Evolutionary conservation across 2,113 vertebrate genomes (phyloP).

Genomic region (Corynorhinus townsendii): DNA sequence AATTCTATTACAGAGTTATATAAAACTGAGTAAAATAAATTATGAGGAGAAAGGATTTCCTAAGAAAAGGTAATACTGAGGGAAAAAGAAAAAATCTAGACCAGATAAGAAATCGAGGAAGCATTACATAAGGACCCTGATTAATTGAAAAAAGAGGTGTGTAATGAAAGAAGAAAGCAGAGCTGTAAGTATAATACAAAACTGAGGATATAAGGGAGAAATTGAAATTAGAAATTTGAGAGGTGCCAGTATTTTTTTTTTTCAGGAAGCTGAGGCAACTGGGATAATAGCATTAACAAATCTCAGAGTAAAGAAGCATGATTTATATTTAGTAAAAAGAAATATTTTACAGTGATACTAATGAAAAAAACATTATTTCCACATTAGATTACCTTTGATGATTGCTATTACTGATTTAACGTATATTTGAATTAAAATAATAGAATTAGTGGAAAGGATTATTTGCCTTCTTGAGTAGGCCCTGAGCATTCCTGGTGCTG

Average conservation of each 20-base stretch:
- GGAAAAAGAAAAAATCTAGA: not conserved
- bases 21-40: not conserved
- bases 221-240: not conserved
- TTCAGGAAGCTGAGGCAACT: not conserved
- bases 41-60: not conserved
- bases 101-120: not conserved
- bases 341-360: not conserved
- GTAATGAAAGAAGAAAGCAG: not conserved
- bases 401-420: not conserved
- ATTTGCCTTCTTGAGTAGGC: no score
- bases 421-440: not conserved
- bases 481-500: no score
- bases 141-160: not conserved
- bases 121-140: not conserved
- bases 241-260: not conserved
- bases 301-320: not conserved
- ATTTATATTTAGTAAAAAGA: not conserved
- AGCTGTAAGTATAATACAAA: not conserved
- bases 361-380: not conserved
- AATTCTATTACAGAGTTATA: not conserved
- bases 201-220: not conserved
- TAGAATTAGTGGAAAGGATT: no score
- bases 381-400: not conserved
- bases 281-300: not conserved
- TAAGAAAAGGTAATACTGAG: not conserved